Conservation (phyloP, 2,888 invertebrate genomes). For the Caenorhabditis sp. region DNA sequence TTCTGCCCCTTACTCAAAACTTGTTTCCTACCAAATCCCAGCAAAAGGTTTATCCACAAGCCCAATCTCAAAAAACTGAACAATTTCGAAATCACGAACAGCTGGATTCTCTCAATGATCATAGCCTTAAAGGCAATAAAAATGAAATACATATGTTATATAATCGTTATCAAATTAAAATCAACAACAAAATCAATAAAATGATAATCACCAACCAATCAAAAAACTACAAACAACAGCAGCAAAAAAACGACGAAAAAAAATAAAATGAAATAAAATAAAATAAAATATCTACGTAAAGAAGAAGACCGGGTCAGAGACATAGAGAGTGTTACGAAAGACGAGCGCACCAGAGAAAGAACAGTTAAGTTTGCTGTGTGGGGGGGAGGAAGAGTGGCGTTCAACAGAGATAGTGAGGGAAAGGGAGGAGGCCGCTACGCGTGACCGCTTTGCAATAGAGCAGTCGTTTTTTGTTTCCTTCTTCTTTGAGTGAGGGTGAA, state of each 20-base stretch:
- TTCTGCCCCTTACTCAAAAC: too few relatives aligned
- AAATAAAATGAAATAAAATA: too few relatives aligned
- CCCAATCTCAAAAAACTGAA: too few relatives aligned
- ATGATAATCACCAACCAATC: not conserved
- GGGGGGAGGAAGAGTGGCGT: not conserved
- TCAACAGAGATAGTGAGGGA: not conserved
- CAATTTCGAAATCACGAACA: too few relatives aligned
- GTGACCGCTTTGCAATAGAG: slow-evolving; percentile 5
- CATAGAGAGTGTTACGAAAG: not conserved
- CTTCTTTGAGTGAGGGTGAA: not conserved
- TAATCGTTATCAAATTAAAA: not conserved
- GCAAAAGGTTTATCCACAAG: too few relatives aligned
- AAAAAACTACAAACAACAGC: not conserved
- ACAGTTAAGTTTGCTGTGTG: not conserved
- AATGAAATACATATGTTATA: not conserved
- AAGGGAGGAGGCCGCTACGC: not conserved
- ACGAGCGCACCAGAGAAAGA: not conserved
- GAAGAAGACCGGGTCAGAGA: not conserved
- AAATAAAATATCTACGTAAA: not conserved
- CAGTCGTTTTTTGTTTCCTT: not conserved
- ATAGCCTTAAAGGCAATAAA: not conserved
- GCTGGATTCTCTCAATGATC: too few relatives aligned
- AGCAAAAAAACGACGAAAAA: not conserved
- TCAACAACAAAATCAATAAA: not conserved
- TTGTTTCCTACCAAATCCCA: too few relatives aligned